A percentile compares a stretch with the other conserved stretches of the same genome.
Conservation (phyloP, 1,140 invertebrate species). For the Kradibia gibbosae region DNA sequence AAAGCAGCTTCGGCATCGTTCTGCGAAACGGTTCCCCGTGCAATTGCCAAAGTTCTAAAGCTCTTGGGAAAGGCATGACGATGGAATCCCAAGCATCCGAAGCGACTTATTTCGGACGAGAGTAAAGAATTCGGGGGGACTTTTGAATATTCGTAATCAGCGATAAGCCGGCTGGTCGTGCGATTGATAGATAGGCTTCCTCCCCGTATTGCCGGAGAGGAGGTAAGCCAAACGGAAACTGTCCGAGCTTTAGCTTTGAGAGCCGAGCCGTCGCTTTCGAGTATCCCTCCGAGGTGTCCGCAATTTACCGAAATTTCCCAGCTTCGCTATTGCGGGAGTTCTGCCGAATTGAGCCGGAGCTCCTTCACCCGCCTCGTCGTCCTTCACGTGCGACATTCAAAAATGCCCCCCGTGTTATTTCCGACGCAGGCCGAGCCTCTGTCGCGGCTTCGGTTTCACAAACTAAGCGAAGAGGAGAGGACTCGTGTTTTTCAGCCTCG, state of each 20-base stretch:
- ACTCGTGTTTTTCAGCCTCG: too few relatives aligned
- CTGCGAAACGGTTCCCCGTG: not conserved
- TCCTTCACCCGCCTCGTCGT: too few relatives aligned
- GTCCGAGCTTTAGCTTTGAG: not conserved
- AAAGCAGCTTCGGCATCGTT: too few relatives aligned
- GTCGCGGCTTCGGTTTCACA: too few relatives aligned
- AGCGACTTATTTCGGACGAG: not conserved
- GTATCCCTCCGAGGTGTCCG: not conserved
- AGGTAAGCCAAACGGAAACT: too few relatives aligned
- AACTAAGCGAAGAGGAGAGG: not conserved
- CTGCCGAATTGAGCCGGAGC: too few relatives aligned
- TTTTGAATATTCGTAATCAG: not conserved
- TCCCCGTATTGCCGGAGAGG: too few relatives aligned
- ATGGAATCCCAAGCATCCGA: not conserved
- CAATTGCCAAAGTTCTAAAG: slow-evolving; percentile 4
- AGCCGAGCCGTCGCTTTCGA: not conserved
- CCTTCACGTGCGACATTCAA: not conserved
- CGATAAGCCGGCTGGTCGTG: not conserved
- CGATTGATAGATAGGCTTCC: too few relatives aligned
- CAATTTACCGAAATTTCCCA: not conserved
- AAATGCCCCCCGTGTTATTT: not conserved
- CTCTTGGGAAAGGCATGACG: not conserved
- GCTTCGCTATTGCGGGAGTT: too few relatives aligned
- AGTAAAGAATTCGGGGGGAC: not conserved
- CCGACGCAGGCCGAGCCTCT: not conserved